Base-by-base conservation (phyloP, 1,140 invertebrate genomes). In the Ladona fulva region DNA sequence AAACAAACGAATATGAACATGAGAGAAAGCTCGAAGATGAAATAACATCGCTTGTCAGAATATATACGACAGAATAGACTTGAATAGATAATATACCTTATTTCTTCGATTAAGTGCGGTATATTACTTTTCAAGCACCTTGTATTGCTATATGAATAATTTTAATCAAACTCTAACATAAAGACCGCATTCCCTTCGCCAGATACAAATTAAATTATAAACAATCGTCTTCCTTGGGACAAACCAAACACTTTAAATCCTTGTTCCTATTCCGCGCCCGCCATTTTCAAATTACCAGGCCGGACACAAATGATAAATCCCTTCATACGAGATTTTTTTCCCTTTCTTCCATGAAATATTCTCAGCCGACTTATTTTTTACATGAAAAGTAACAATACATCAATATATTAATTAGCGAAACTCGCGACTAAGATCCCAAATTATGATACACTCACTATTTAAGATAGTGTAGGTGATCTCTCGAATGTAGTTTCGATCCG, bases 221-320 rank as follows among this genome's bases (percentile, higher is more conserved):
- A 37, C 29, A 37, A 1, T 37, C 29, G 29, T 37, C 29, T 37
- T 37, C 29, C 8, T 37, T 37, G 29, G 29, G 29, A 37, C 29
- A 37, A 37, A 37, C 8, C 52, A 66, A 16, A 19, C n/a, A 66
- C 52, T 66, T 66, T 66, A 66, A 66, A 66, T 22, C 14, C 52
- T 66, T 66, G 52, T 66, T 66, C 52, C n/a, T 66, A 22, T 66
- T 66, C 52, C 52, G 52, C 52, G 52, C 52, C 52, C 52, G 52
- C 52, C 52, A 66, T 66, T 66, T 66, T 66, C 52, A 66, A 66
- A 66, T 66, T 66, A 66, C 52, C 52, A 19, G 52, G 3, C 52
- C 14, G 52, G 52, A 22, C 52, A 66, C 52, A 66, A 66, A 66
- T 66, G 52, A 66, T 66, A 19, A 66, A 66, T 1, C 16, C 12